phyloP scores from a whole-genome alignment of 2,113 vertebrate genomes.

The Ursus arctos region DNA sequence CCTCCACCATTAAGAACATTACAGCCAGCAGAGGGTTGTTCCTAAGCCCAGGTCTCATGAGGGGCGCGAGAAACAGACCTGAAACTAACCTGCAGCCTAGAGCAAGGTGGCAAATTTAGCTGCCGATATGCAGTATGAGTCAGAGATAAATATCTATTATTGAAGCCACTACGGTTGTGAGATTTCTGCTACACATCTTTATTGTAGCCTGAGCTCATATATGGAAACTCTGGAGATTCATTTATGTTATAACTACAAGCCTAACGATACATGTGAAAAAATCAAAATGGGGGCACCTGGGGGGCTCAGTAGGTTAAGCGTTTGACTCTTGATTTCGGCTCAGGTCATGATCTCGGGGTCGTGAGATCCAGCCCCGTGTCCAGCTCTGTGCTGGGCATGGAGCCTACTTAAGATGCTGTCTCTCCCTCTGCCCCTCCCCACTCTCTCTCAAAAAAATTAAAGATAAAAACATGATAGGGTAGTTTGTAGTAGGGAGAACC shows the following conservation, averaged over 20 bases:
- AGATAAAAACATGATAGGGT: not conserved
- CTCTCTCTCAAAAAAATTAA: not conserved
- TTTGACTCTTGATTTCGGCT: not conserved
- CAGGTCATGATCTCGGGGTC: not conserved
- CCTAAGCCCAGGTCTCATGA: not conserved
- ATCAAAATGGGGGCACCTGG: not conserved
- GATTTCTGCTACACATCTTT: not conserved
- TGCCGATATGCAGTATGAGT: not conserved
- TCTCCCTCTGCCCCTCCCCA: not conserved
- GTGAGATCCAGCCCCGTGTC: not conserved
- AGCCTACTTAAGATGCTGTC: not conserved
- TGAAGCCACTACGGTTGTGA: not conserved
- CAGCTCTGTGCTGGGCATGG: not conserved
- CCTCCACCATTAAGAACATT: not conserved
- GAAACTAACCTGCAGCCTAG: not conserved
- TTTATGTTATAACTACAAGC: not conserved
- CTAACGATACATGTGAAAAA: not conserved
- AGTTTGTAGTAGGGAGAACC: not conserved
- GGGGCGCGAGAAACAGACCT: not conserved
- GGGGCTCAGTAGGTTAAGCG: not conserved
- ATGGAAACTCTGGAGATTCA: not conserved
- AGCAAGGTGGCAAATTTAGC: not conserved
- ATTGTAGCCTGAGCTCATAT: not conserved
- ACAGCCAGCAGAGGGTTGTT: not conserved
- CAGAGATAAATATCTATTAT: not conserved